phyloP scores from a whole-genome alignment of 2,797 vertebrate genomes.

The Myripristis murdjan region DNA sequence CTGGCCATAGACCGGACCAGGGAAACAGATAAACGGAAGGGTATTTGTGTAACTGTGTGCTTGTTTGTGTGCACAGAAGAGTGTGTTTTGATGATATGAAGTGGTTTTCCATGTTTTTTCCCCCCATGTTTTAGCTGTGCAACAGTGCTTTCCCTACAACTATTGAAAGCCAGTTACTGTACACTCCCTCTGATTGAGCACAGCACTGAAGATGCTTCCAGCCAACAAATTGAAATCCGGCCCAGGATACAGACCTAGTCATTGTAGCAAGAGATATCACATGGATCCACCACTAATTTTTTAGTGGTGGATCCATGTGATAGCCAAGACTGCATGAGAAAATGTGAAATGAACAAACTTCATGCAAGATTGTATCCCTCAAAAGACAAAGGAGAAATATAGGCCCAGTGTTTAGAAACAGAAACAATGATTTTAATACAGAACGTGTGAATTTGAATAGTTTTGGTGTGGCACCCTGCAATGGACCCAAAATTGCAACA shows the following conservation, averaged over 20 bases:
- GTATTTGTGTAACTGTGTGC: background rate
- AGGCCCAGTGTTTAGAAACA: no score
- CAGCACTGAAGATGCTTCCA: constrained; percentile 43
- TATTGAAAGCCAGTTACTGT: constrained; percentile 63
- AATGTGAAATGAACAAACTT: constrained; percentile 22
- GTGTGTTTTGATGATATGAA: background rate
- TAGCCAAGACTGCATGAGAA: constrained; percentile 10
- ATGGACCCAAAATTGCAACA: background rate
- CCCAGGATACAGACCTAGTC: constrained; percentile 28
- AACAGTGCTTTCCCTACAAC: constrained; percentile 37
- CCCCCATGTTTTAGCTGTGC: constrained; percentile 36
- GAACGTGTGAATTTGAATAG: background rate
- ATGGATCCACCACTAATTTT: constrained; percentile 19
- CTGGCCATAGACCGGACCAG: constrained; percentile 4
- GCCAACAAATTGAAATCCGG: constrained; percentile 32
- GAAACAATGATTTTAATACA: background rate
- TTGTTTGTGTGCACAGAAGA: no score
- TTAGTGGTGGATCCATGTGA: constrained; percentile 35
- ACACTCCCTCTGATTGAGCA: constrained; percentile 58
- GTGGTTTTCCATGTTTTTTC: background rate
- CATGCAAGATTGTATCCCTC: constrained; percentile 4
- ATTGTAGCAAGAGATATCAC: constrained; percentile 15
- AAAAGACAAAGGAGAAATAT: constrained; percentile 5
- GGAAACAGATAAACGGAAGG: constrained; percentile 3
- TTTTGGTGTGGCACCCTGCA: background rate